These are phyloP conservation scores for Pitta sordida DNA, from an alignment of 2,113 vertebrate genomes.

Conservation along the genomic window DNA sequence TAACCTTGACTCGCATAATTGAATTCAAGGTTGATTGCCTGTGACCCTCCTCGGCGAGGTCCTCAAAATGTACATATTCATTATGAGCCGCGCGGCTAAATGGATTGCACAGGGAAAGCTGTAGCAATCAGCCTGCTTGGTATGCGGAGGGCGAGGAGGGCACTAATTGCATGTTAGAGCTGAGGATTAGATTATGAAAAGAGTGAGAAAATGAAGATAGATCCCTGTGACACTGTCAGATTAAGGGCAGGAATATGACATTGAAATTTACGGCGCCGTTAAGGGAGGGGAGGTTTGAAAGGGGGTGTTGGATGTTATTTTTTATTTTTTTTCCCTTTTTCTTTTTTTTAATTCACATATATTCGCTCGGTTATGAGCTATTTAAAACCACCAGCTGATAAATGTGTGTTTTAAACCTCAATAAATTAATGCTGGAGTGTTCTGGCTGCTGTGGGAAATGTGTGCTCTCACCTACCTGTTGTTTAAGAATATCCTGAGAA, in stretches of 20 bases:
- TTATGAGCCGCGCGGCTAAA: constrained; percentile 89
- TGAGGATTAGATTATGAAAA: constrained; percentile 99
- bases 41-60: constrained; percentile 90
- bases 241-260: constrained; percentile 87
- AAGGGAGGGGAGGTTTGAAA: constrained; percentile 66
- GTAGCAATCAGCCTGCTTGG: constrained; percentile 89
- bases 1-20: constrained; percentile 99
- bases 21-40: constrained; percentile 99
- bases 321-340: neutral
- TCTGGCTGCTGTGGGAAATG: neutral
- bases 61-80: constrained; percentile 99
- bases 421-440: neutral
- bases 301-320: neutral
- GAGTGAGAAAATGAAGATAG: constrained; percentile 99
- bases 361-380: constrained; percentile 5
- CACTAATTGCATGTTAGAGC: constrained; percentile 99
- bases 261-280: constrained; percentile 82
- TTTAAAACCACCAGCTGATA: neutral
- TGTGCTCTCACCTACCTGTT: neutral
- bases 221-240: constrained; percentile 96
- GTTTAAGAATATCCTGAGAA: neutral
- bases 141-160: constrained; percentile 87
- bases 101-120: constrained; percentile 96
- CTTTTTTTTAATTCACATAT: neutral
- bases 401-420: neutral